These are phyloP conservation scores for Herpetotheres cachinnans DNA, from an alignment of 2,113 vertebrate genomes.

Conservation along the genomic window DNA sequence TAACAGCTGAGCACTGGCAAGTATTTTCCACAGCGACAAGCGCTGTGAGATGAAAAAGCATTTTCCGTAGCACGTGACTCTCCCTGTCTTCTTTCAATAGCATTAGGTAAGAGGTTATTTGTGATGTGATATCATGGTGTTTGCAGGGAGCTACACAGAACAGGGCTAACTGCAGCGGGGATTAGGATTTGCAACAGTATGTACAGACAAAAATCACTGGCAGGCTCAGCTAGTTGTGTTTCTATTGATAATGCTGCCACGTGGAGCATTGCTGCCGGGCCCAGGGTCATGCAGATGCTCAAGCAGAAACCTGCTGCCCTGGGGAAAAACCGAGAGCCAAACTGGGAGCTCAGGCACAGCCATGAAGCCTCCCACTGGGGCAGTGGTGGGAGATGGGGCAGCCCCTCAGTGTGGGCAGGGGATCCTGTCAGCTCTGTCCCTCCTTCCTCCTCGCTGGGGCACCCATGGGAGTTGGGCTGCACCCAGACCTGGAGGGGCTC, in stretches of 20 bases:
- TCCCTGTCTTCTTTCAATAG: fast-evolving
- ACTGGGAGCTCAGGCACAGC: fast-evolving
- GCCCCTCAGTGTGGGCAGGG: neutral
- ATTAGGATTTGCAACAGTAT: fast-evolving
- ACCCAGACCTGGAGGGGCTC: neutral
- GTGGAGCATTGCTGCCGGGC: fast-evolving
- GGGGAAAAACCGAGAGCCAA: neutral
- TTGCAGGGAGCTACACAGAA: neutral
- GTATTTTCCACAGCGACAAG: neutral
- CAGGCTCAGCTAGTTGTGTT: fast-evolving
- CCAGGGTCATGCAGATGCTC: fast-evolving
- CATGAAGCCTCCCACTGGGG: fast-evolving
- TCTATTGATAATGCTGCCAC: fast-evolving
- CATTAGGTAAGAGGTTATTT: neutral
- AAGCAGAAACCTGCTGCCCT: neutral
- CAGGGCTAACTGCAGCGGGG: neutral
- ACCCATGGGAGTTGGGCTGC: fast-evolving
- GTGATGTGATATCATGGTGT: neutral
- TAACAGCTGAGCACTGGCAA: neutral
- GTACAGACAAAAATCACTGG: neutral
- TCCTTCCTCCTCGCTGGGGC: fast-evolving
- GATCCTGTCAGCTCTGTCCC: neutral
- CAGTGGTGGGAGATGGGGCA: neutral
- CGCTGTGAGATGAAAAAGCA: neutral
- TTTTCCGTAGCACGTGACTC: neutral